These are phyloP conservation scores for Neostethus bicornis DNA, from an alignment of 2,797 vertebrate species.

Conservation along the genomic window DNA sequence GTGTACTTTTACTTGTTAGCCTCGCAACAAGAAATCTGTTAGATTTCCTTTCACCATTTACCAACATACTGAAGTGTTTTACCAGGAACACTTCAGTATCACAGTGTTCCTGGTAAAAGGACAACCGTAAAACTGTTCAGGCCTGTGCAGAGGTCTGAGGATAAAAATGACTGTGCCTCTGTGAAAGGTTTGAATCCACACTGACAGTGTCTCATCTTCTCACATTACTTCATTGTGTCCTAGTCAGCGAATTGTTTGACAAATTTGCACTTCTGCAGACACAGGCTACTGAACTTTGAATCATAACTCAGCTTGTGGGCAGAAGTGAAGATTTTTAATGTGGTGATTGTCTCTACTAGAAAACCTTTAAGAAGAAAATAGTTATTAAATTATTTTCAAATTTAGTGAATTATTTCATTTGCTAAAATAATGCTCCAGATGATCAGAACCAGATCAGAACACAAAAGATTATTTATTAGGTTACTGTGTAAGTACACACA, in stretches of 20 bases:
- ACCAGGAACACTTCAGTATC: conserved; percentile 60
- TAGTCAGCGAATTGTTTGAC: conserved; percentile 16
- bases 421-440: neutral
- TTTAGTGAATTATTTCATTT: neutral
- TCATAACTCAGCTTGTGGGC: neutral
- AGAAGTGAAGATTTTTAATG: neutral
- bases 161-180: conserved; percentile 35
- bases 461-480: no score
- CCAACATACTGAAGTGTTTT: no score
- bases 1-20: conserved; percentile 74
- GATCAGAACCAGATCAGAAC: neutral
- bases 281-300: conserved; percentile 7
- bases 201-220: conserved; percentile 11
- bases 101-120: conserved; percentile 42
- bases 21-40: conserved; percentile 49
- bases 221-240: conserved; percentile 16
- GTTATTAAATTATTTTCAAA: neutral
- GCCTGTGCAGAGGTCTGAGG: conserved; percentile 12
- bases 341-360: neutral
- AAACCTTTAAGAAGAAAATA: neutral
- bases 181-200: conserved; percentile 16
- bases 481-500: no score
- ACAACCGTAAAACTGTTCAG: conserved; percentile 17
- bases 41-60: no score
- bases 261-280: conserved; percentile 9